These are phyloP conservation scores for Gonioctena quinquepunctata DNA, from an alignment of 1,140 invertebrate species.

Conservation along the genomic window DNA sequence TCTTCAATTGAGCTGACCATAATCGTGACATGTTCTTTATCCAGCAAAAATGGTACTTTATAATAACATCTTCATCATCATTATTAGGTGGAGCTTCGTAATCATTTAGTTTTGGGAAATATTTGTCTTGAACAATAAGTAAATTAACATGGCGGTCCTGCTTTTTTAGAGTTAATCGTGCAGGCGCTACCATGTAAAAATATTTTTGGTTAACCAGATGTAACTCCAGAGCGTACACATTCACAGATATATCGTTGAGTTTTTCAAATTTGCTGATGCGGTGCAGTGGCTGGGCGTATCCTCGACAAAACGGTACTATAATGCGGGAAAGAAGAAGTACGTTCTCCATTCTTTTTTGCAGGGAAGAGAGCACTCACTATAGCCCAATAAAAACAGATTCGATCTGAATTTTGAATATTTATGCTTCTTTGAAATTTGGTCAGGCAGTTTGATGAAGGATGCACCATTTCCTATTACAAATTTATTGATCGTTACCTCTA, in stretches of 20 bases:
- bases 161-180: slow-evolving; percentile 15
- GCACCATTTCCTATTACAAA: not conserved
- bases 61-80: slow-evolving; percentile 3
- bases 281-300: not conserved
- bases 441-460: not conserved
- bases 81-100: slow-evolving; percentile 20
- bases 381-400: not conserved
- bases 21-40: slow-evolving; percentile 46
- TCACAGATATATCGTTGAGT: slow-evolving; percentile 23
- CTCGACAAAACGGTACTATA: not conserved
- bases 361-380: not conserved
- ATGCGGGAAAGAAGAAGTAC: not conserved
- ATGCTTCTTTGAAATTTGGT: not conserved
- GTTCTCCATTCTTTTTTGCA: not conserved
- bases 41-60: slow-evolving; percentile 43
- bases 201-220: slow-evolving; percentile 7
- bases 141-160: slow-evolving; percentile 40
- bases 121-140: slow-evolving; percentile 37
- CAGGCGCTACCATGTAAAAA: not conserved
- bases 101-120: slow-evolving; percentile 17
- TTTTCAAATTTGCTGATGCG: not conserved
- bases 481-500: not conserved
- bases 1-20: slow-evolving; percentile 39
- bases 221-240: slow-evolving; percentile 23
- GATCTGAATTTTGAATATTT: not conserved